Evolutionary conservation across 2,888 invertebrate genomes (phyloP), one percentile per base, ranked within the genome.

Genomic region (Platycnemis pennipes): DNA sequence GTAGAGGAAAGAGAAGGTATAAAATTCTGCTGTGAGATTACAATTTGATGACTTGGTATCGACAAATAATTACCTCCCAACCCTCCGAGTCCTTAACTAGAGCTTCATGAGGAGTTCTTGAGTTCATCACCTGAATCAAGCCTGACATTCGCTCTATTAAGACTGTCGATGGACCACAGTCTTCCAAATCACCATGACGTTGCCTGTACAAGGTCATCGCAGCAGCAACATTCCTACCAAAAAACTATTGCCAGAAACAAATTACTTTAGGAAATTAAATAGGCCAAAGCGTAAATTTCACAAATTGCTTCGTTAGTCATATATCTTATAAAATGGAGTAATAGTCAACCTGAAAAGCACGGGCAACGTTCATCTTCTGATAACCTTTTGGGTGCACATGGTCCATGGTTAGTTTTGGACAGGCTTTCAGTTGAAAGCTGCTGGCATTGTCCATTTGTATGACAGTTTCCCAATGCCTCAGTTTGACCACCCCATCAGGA

Each of bases 291-390:
- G 19, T 56, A 19, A 56, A 56, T 56, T 56, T 56, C 56, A 11
- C 56, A 19, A 19, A 13, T 19, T 19, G 56, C 16, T 56, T 22
- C 56, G 22, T 22, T 56, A 56, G 56, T 22, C 56, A 22, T 19
- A 19, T 19, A 56, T 22, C 13, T 19, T 19, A 56, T 37, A 63
- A 53, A 37, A 22, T 49, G 88, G 88, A 46, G 46, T 45, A 45
- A 94, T 87, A 37, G 49, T 94, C 45, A n/a, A 69, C 49, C 77
- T 16, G 53, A 49, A 94, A 46, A 13, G 87, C 94, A 94, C 94
- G 88, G 37, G 94, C 95, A 26, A 94, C 94, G 88, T 88, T 95
- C 94, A 95, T 95, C 94, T 95, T 95, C 56, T 94, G 94, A 91
- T 94, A 94, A 88, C 91, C 94, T 45, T 95, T 86, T 31, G 95